Evolutionary conservation across 1,140 invertebrate genomes (phyloP).

Genomic region (Drosophila eugracilis): DNA sequence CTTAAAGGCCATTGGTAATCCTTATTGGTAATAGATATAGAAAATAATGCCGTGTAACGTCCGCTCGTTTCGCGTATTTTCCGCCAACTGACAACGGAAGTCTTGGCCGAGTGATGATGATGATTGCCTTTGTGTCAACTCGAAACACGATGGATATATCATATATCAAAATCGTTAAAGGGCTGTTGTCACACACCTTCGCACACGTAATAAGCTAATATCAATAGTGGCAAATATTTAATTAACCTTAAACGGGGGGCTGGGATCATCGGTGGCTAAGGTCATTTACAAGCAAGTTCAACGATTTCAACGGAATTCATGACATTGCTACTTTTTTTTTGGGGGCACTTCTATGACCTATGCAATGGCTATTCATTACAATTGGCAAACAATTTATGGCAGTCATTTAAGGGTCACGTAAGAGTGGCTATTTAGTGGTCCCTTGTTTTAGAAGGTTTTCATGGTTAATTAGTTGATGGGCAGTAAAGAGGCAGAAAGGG

Average conservation of each 20-base stretch:
- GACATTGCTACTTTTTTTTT: constrained; percentile 15
- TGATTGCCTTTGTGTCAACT: constrained; percentile 37
- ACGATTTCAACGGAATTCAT: constrained; percentile 24
- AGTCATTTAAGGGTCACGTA: constrained; percentile 16
- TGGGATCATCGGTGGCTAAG: constrained; percentile 25
- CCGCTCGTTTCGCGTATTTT: constrained; percentile 45
- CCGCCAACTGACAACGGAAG: constrained; percentile 52
- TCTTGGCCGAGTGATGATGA: constrained; percentile 19
- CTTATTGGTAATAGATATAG: background rate
- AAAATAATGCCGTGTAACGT: constrained; percentile 21
- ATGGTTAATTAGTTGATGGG: constrained; percentile 9
- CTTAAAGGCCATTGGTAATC: constrained; percentile 58
- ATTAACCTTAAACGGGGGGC: constrained; percentile 63
- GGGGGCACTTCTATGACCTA: background rate
- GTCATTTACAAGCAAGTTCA: constrained; percentile 41
- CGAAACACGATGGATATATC: constrained; percentile 26
- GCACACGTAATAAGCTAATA: constrained; percentile 67
- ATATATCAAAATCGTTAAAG: constrained; percentile 68
- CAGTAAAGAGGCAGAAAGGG: too few species aligned
- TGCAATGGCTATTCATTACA: constrained; percentile 28
- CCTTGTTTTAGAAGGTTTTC: background rate
- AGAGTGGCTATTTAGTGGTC: background rate
- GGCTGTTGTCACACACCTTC: constrained; percentile 46
- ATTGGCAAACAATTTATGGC: constrained; percentile 52
- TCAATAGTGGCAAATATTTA: constrained; percentile 73